These are phyloP conservation scores for Eupithecia vulgata DNA, from an alignment of 2,888 invertebrate genomes.

Conservation along the genomic window DNA sequence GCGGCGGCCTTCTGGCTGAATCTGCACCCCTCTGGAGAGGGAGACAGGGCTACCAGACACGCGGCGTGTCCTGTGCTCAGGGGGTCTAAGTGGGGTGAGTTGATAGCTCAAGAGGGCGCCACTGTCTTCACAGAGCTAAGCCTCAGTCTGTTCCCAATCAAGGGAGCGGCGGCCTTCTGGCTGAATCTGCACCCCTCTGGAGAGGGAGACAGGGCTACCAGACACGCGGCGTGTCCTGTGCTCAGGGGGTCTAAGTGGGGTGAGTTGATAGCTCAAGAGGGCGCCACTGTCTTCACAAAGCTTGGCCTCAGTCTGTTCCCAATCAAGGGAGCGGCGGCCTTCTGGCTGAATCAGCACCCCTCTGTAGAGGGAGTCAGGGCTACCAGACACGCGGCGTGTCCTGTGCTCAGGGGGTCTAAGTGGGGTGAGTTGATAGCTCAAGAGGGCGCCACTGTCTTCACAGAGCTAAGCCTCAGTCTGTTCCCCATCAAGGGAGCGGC, in stretches of 20 bases:
- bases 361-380: slow-evolving; percentile 96
- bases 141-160: slow-evolving; percentile 74
- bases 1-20: slow-evolving; percentile 98
- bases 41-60: slow-evolving; percentile 95
- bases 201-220: no score
- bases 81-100: slow-evolving; percentile 97
- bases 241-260: no score
- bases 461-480: slow-evolving; percentile 85
- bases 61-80: slow-evolving; percentile 98
- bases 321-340: slow-evolving; percentile 94
- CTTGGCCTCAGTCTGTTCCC: slow-evolving; percentile 94
- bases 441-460: slow-evolving; percentile 99
- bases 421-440: slow-evolving; percentile 92
- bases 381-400: slow-evolving; percentile 91
- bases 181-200: no score
- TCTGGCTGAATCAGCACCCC: slow-evolving; percentile 96
- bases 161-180: no score
- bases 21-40: slow-evolving; percentile 95
- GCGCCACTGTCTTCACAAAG: slow-evolving; percentile 98
- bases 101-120: slow-evolving; percentile 90
- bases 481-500: slow-evolving; percentile 57
- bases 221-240: no score
- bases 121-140: slow-evolving; percentile 97
- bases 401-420: slow-evolving; percentile 85
- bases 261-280: no score